Percentiles rank a stretch among this genome's conserved stretches.
These are phyloP conservation scores for Prinia subflava DNA, from an alignment of 2,113 vertebrate species.

Conservation along the genomic window DNA sequence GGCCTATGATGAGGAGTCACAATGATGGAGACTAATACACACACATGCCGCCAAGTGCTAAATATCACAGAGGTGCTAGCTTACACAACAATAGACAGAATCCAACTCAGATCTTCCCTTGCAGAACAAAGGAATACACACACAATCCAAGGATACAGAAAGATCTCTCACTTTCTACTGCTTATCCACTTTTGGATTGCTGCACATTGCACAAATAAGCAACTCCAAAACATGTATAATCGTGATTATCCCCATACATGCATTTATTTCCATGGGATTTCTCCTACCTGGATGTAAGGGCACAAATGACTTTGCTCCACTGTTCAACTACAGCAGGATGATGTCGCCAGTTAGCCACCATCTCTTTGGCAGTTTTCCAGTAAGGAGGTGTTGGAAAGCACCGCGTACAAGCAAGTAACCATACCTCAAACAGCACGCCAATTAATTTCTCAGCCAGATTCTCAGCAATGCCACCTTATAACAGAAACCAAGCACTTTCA, in stretches of 20 bases:
- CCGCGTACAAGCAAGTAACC: slow-evolving; percentile 89
- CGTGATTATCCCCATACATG: accelerated
- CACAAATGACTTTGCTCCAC: slow-evolving; percentile 94
- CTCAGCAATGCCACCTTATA: slow-evolving; percentile 89
- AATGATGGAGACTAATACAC: neutral
- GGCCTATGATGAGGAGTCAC: neutral
- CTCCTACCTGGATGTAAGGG: slow-evolving; percentile 90
- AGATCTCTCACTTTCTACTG: neutral
- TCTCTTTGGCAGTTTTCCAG: slow-evolving; percentile 95
- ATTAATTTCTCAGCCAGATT: slow-evolving; percentile 92
- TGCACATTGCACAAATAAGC: neutral
- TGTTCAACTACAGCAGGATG: slow-evolving; percentile 96
- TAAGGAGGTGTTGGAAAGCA: slow-evolving; percentile 96
- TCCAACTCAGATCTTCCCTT: neutral
- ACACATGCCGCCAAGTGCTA: neutral
- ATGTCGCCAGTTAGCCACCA: slow-evolving; percentile 97
- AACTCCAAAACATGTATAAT: neutral
- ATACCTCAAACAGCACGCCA: slow-evolving; percentile 93
- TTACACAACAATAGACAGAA: neutral
- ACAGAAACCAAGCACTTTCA: slow-evolving; percentile 34
- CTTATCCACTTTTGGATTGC: neutral
- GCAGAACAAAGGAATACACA: neutral
- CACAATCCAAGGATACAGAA: neutral
- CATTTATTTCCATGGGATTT: neutral
- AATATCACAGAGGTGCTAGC: neutral